Percentiles rank a stretch among this genome's conserved stretches.
phyloP scores from a whole-genome alignment of 2,113 vertebrate species.

The Dromiciops gliroides region DNA sequence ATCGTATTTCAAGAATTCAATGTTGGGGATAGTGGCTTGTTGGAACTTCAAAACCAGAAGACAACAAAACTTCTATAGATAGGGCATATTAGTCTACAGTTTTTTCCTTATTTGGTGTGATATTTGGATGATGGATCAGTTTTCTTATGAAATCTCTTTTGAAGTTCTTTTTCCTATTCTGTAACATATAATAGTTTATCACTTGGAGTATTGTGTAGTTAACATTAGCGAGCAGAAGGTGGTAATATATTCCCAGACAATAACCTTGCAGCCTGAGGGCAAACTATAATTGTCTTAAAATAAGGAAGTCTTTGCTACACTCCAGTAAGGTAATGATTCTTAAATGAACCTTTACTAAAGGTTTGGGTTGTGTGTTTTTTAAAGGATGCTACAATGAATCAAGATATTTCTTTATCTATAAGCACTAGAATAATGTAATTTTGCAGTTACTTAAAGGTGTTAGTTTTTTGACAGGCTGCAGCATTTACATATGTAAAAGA shows the following conservation, averaged over 20 bases:
- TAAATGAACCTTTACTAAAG: background rate
- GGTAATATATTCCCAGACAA: background rate
- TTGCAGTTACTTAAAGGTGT: background rate
- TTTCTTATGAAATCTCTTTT: background rate
- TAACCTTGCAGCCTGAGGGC: background rate
- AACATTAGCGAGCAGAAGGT: background rate
- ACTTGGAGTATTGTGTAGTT: background rate
- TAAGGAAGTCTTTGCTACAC: background rate
- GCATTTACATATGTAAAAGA: background rate
- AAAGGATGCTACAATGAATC: background rate
- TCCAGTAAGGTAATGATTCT: background rate
- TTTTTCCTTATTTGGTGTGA: background rate
- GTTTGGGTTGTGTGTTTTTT: background rate
- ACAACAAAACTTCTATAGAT: background rate
- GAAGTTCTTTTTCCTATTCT: background rate
- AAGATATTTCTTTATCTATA: background rate
- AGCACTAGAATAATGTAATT: background rate
- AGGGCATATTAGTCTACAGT: background rate
- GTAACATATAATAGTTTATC: background rate
- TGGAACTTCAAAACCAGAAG: background rate
- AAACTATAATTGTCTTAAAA: background rate
- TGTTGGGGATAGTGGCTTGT: background rate
- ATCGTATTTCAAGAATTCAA: background rate
- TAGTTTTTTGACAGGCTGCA: background rate
- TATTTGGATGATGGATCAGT: background rate